phyloP scores from a whole-genome alignment of 2,888 invertebrate genomes.

The Athalia circularis region DNA sequence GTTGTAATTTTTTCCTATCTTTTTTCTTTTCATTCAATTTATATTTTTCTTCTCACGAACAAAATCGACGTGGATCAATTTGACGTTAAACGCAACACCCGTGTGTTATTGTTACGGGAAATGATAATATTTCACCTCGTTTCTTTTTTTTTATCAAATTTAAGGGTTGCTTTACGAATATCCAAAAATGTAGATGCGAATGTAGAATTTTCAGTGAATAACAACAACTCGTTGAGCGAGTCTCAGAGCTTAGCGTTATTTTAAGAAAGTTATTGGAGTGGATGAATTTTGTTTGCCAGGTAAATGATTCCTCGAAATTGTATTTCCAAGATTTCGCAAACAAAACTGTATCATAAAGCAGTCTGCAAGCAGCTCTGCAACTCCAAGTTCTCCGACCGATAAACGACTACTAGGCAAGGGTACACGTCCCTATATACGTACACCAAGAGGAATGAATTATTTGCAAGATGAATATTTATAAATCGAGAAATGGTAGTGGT shows the following conservation, averaged over 20 bases:
- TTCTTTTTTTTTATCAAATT: too few relatives aligned
- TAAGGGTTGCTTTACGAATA: too few relatives aligned
- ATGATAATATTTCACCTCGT: too few relatives aligned
- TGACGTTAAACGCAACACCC: too few relatives aligned
- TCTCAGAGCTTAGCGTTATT: background rate
- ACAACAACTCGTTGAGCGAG: background rate
- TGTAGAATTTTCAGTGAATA: background rate
- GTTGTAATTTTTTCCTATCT: too few relatives aligned
- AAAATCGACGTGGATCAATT: too few relatives aligned
- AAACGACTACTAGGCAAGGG: slow-evolving; percentile 29
- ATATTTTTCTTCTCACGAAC: too few relatives aligned
- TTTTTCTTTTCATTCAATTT: too few relatives aligned
- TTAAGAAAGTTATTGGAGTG: slow-evolving; percentile 33
- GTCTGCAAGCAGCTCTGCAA: background rate
- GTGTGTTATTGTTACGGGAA: too few relatives aligned
- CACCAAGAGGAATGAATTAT: slow-evolving; percentile 38
- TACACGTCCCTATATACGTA: background rate
- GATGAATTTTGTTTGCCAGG: slow-evolving; percentile 44
- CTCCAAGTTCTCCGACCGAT: slow-evolving; percentile 38
- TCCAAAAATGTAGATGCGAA: too few relatives aligned
- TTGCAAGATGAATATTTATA: slow-evolving; percentile 48
- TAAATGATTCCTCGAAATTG: slow-evolving; percentile 46
- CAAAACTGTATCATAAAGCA: slow-evolving; percentile 36
- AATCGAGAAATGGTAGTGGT: background rate
- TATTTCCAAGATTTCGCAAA: slow-evolving; percentile 45